Evolutionary conservation across 2,888 invertebrate species (phyloP), one percentile per base, ranked within the genome.

Genomic region (Hipparchia sbordonii): DNA sequence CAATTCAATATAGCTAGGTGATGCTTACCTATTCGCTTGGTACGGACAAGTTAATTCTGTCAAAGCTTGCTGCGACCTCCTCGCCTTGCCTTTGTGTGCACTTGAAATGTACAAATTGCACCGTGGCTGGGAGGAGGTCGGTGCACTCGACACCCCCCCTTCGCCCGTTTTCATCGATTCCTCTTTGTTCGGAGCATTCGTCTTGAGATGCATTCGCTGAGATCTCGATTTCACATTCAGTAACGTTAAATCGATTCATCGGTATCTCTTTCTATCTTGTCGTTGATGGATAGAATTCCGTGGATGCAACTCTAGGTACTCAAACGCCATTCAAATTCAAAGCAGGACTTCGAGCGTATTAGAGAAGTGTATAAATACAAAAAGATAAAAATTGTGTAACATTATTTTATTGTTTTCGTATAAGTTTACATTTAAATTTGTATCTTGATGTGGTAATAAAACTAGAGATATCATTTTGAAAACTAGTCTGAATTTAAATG

Each of bases 81-180:
- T 89, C 91, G 90, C 88, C 84, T 89, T 85, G 91, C 90, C 90
- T 93, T 93, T 93, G 92, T 92, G 88, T 91, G 91, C 90, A 92
- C 92, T 93, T 93, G 92, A 93, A 93, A 93, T 92, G 93, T 92
- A 93, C 93, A 93, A 93, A 93, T 93, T 93, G 92, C 94, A 92
- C 87, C 87, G 90, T 89, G 89, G 87, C 86, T 84, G 83, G 86
- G 89, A 88, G 82, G 88, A 88, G 89, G 91, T 91, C 89, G 90
- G 88, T 85, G 89, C 90, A 89, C 90, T 89, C 89, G 84, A 84
- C 85, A 84, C 85, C 87, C 85, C 82, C 83, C 85, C 84, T 86
- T 83, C 88, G 82, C 82, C 85, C 84, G 84, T 86, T 86, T 87
- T 87, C 91, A 91, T 92, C 92, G 92, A 92, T 92, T 92, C 91